These are phyloP conservation scores for Eumeta japonica DNA, from an alignment of 1,140 invertebrate species.

Conservation along the genomic window DNA sequence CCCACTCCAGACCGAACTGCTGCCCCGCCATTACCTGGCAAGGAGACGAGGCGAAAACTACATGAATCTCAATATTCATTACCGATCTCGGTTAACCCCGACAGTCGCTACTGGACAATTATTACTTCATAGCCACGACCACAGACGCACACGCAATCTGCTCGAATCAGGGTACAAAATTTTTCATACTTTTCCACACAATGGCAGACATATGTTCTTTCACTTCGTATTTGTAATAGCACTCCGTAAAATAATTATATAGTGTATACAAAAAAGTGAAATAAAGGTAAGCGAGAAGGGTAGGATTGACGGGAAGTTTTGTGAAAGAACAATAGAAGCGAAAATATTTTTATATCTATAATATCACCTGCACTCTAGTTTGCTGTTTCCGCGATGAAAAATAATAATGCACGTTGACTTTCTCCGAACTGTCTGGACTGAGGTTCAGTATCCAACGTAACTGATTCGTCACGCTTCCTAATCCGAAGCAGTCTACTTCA, in stretches of 20 bases:
- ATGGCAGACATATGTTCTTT: no score
- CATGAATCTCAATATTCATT: neutral
- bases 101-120: neutral
- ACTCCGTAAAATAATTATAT: no score
- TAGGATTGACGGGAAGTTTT: no score
- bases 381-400: slow-evolving; percentile 29
- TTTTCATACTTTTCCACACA: no score
- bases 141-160: neutral
- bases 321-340: no score
- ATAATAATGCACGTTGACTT: slow-evolving; percentile 39
- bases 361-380: slow-evolving; percentile 29
- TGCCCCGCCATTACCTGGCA: slow-evolving; percentile 37
- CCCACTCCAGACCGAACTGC: slow-evolving; percentile 62
- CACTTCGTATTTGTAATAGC: no score
- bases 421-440: slow-evolving; percentile 27
- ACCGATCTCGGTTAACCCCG: neutral
- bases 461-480: slow-evolving; percentile 19
- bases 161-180: no score
- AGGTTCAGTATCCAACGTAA: slow-evolving; percentile 29
- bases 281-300: no score
- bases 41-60: neutral
- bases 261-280: no score
- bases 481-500: slow-evolving; percentile 36
- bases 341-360: no score
- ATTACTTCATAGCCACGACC: neutral